Percentiles rank a stretch among this genome's conserved stretches.
phyloP scores from a whole-genome alignment of 2,797 vertebrate genomes.

The Alauda arvensis region DNA sequence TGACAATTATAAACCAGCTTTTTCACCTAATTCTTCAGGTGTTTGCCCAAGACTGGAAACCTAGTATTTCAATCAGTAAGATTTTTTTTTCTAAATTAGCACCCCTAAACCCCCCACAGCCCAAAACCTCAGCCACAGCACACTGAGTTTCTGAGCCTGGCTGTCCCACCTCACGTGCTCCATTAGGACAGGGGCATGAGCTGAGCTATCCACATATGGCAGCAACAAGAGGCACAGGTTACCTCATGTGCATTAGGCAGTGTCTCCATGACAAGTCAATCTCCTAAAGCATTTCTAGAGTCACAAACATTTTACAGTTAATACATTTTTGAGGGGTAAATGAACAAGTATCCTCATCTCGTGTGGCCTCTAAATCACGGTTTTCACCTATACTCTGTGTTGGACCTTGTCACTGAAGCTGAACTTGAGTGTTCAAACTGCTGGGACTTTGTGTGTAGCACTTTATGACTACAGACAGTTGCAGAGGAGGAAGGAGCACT shows the following conservation, averaged over 20 bases:
- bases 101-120: not conserved
- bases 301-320: not conserved
- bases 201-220: not conserved
- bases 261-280: not conserved
- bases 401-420: not conserved
- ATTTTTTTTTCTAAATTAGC: not conserved
- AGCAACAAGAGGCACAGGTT: not conserved
- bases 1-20: not conserved
- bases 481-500: not conserved
- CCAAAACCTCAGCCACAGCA: not conserved
- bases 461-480: not conserved
- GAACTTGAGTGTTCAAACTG: not conserved
- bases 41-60: not conserved
- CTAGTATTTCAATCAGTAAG: not conserved
- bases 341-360: not conserved
- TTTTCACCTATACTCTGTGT: not conserved
- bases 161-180: not conserved
- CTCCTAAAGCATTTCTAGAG: not conserved
- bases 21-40: not conserved
- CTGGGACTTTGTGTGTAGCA: not conserved
- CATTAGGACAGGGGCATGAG: not conserved
- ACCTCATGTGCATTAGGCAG: not conserved
- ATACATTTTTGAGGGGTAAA: not conserved
- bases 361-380: not conserved
- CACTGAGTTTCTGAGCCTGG: not conserved